A percentile compares a stretch with the other conserved stretches of the same genome.
Evolutionary conservation across 2,113 vertebrate genomes (phyloP).

Genomic region (Forbesichthys papilliferus): DNA sequence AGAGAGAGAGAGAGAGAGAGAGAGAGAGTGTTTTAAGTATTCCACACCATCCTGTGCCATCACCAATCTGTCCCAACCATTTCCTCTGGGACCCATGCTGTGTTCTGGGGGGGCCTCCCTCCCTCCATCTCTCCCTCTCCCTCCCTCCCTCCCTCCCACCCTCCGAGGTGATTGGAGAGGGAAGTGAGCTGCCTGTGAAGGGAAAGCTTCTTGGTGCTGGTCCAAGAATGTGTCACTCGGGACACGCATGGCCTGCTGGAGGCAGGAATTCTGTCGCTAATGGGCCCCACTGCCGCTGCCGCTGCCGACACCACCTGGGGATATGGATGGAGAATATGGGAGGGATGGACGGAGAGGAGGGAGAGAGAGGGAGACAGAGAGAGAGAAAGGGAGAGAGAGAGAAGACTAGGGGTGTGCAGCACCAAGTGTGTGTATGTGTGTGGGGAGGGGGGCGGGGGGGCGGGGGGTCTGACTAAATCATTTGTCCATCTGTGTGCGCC

Average conservation of each 20-base stretch:
- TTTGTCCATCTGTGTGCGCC: neutral
- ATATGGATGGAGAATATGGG: slow-evolving; percentile 62
- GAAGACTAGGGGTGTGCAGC: slow-evolving; percentile 24
- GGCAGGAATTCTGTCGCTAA: slow-evolving; percentile 80
- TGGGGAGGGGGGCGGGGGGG: slow-evolving; percentile 9
- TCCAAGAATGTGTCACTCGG: slow-evolving; percentile 84
- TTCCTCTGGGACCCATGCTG: slow-evolving; percentile 76
- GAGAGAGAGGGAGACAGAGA: slow-evolving; percentile 13
- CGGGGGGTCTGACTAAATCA: slow-evolving; percentile 9
- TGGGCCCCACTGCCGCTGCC: slow-evolving; percentile 76
- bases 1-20: no score
- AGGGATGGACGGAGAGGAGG: slow-evolving; percentile 62
- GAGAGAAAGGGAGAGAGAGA: slow-evolving; percentile 19
- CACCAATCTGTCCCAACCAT: slow-evolving; percentile 75
- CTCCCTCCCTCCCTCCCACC: slow-evolving; percentile 2
- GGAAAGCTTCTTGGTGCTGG: slow-evolving; percentile 76
- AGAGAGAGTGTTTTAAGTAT: slow-evolving; percentile 53
- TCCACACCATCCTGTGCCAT: slow-evolving; percentile 70
- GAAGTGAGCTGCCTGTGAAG: slow-evolving; percentile 76
- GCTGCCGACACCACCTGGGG: slow-evolving; percentile 78
- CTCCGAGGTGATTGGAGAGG: slow-evolving; percentile 60
- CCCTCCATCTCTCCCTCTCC: slow-evolving; percentile 21
- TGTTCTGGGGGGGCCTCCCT: slow-evolving; percentile 55
- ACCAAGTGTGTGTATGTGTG: slow-evolving; percentile 2
- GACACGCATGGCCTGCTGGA: slow-evolving; percentile 83